Evolutionary conservation across 2,113 vertebrate species (phyloP).

Genomic region (Columbina picui): DNA sequence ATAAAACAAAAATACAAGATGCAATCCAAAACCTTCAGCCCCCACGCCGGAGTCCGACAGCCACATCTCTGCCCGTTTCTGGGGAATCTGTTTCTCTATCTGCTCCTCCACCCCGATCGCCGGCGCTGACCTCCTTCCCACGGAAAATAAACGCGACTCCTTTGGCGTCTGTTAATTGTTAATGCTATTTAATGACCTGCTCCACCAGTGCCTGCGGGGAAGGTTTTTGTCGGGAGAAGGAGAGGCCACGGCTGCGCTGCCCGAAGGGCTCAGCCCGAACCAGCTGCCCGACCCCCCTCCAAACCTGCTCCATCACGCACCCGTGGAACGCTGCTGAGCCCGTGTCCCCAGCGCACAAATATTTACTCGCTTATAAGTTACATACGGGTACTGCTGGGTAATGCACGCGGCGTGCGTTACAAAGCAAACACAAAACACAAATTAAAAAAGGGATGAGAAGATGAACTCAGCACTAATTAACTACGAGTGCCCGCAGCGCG

Average conservation of each 20-base stretch:
- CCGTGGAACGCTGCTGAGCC: background rate
- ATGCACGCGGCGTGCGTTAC: rapidly evolving
- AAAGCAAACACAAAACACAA: rapidly evolving
- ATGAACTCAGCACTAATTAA: rapidly evolving
- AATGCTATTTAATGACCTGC: background rate
- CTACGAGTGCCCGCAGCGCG: rapidly evolving
- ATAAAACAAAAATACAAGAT: background rate
- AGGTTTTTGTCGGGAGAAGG: rapidly evolving
- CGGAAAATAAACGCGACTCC: background rate
- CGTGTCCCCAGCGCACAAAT: rapidly evolving
- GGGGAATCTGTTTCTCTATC: background rate
- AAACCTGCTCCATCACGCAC: rapidly evolving
- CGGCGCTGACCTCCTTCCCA: background rate
- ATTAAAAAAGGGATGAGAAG: rapidly evolving
- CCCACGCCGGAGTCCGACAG: rapidly evolving
- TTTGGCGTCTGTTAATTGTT: background rate
- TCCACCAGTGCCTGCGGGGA: rapidly evolving
- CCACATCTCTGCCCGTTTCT: background rate
- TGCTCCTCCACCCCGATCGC: background rate
- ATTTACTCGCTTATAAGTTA: background rate
- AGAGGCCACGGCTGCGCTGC: too few species aligned
- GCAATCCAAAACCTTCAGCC: background rate
- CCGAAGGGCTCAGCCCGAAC: rapidly evolving
- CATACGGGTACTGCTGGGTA: rapidly evolving
- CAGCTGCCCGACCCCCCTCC: background rate